Percentiles rank a stretch among this genome's conserved stretches.
Evolutionary conservation across 64 coral and sea anemone genomes (phyloP).

Genomic region (Dendrophyllia cribrosa): DNA sequence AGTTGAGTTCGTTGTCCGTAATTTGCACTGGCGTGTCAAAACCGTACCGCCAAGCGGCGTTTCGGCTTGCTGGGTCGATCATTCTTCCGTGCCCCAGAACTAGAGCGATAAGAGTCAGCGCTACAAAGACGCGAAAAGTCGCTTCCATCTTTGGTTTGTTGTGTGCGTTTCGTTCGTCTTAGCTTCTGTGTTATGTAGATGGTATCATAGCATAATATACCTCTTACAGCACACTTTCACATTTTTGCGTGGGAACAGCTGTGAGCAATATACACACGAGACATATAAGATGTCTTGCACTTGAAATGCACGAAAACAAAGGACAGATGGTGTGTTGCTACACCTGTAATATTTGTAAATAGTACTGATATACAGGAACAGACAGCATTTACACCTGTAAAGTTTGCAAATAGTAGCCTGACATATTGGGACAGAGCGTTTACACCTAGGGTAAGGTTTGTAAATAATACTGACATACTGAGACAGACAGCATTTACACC

Average conservation of each 20-base stretch:
- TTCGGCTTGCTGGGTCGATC: slow-evolving; percentile 60
- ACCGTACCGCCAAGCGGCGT: slow-evolving; percentile 66
- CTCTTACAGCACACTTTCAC: too few relatives aligned
- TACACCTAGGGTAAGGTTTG: neutral
- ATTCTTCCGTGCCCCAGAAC: slow-evolving; percentile 59
- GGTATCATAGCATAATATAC: neutral
- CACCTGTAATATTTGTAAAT: neutral
- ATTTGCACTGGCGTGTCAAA: slow-evolving; percentile 40
- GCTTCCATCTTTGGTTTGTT: neutral
- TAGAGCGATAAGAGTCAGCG: slow-evolving; percentile 8
- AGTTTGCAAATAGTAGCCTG: too few relatives aligned
- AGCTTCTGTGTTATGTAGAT: neutral
- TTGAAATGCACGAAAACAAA: neutral
- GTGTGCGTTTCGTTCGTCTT: neutral
- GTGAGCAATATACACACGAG: neutral
- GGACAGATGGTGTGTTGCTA: neutral
- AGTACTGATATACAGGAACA: neutral
- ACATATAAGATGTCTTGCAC: neutral
- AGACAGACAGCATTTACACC: neutral
- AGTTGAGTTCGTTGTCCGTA: slow-evolving; percentile 64
- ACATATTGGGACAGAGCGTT: too few relatives aligned
- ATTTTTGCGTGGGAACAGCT: neutral
- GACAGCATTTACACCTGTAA: too few relatives aligned
- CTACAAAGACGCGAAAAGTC: neutral
- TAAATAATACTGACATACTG: neutral